phyloP scores from a whole-genome alignment of 1,140 invertebrate genomes.

The silkworm (Bombyx mori) region DNA sequence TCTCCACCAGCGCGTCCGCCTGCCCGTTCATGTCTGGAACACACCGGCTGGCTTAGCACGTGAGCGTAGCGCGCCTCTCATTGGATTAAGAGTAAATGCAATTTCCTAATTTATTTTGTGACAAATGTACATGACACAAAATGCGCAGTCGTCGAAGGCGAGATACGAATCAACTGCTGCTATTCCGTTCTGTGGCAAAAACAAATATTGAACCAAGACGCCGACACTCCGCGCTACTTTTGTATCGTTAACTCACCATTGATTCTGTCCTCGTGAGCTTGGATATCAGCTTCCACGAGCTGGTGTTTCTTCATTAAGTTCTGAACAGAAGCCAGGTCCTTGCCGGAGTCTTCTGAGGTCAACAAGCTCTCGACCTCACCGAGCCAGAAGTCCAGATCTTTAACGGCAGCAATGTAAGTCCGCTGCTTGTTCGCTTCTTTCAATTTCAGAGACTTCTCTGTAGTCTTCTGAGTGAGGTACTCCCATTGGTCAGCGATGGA shows the following conservation, averaged over 20 bases:
- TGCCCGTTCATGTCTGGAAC: slow-evolving; percentile 89
- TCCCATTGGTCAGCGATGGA: slow-evolving; percentile 99
- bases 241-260: slow-evolving; percentile 73
- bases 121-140: no score
- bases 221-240: no score
- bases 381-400: slow-evolving; percentile 99
- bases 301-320: slow-evolving; percentile 99
- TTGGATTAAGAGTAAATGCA: no score
- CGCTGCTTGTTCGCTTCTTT: slow-evolving; percentile 99
- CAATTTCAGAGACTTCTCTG: slow-evolving; percentile 96
- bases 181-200: no score
- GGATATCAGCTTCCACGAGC: slow-evolving; percentile 97
- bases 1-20: slow-evolving; percentile 94
- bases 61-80: no score
- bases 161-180: no score
- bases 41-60: background rate
- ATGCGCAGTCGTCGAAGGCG: no score
- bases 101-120: no score
- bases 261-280: slow-evolving; percentile 95
- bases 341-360: slow-evolving; percentile 97
- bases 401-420: slow-evolving; percentile 99
- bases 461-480: slow-evolving; percentile 96
- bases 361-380: slow-evolving; percentile 98
- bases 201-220: no score
- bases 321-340: slow-evolving; percentile 98